Evolutionary conservation across 2,113 vertebrate species (phyloP).

Genomic region (Gambusia affinis): DNA sequence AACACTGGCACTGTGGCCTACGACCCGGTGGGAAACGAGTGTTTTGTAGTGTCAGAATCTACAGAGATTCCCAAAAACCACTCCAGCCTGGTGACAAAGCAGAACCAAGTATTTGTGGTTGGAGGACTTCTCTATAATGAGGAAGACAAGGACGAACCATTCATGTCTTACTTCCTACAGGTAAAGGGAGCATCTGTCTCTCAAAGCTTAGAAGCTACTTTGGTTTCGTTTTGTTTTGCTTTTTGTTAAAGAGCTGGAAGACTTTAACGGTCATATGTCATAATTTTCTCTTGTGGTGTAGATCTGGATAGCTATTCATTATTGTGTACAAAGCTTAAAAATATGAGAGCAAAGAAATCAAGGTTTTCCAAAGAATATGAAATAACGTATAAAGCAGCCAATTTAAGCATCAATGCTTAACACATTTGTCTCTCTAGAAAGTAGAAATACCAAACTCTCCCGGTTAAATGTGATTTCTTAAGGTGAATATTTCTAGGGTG

Average conservation of each 20-base stretch:
- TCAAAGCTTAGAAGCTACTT: not conserved
- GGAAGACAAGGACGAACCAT: slow-evolving; percentile 89
- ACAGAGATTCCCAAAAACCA: slow-evolving; percentile 96
- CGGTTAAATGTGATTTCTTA: not conserved
- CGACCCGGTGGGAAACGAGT: slow-evolving; percentile 89
- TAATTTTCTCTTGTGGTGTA: not conserved
- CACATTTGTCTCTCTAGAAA: too few relatives aligned
- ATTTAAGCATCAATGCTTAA: not conserved
- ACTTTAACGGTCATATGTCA: not conserved
- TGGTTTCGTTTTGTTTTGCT: not conserved
- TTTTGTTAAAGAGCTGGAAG: not conserved
- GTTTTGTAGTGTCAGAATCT: slow-evolving; percentile 90
- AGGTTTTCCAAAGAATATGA: too few relatives aligned
- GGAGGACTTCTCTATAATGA: slow-evolving; percentile 92
- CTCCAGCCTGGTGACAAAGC: slow-evolving; percentile 89
- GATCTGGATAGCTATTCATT: not conserved
- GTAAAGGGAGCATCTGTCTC: slow-evolving; percentile 69
- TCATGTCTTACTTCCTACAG: slow-evolving; percentile 97
- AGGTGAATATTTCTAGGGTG: too few relatives aligned
- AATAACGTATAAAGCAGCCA: not conserved
- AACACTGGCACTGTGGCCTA: slow-evolving; percentile 91
- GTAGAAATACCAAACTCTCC: not conserved
- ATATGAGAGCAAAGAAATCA: not conserved
- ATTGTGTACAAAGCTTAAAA: not conserved
- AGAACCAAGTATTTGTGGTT: slow-evolving; percentile 94